Evolutionary conservation across 2,888 invertebrate species (phyloP).

Genomic region (Lasioglossum calceatum): DNA sequence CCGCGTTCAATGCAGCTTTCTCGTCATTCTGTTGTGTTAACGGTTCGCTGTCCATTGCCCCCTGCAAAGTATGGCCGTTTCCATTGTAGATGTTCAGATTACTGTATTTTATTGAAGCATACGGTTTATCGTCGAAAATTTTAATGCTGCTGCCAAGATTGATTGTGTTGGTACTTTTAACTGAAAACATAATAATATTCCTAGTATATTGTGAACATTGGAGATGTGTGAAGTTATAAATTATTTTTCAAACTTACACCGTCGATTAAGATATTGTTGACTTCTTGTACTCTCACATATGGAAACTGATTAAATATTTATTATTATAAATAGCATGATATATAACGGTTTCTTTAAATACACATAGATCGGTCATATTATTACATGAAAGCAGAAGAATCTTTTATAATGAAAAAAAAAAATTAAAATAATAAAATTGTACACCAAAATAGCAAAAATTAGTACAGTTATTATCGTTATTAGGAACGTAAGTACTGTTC

Average conservation of each 20-base stretch:
- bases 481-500: neutral
- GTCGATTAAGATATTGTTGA: neutral
- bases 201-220: no score
- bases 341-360: neutral
- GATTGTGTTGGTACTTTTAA: slow-evolving; percentile 84
- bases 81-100: slow-evolving; percentile 1
- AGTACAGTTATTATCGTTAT: neutral
- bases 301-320: slow-evolving; percentile 11
- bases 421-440: neutral
- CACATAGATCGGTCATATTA: neutral
- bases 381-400: neutral
- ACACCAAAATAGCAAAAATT: neutral
- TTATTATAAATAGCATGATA: neutral
- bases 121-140: slow-evolving; percentile 85
- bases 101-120: slow-evolving; percentile 25
- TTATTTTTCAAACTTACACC: neutral
- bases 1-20: neutral
- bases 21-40: slow-evolving; percentile 9
- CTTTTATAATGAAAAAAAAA: no score
- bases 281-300: slow-evolving; percentile 11
- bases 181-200: slow-evolving; percentile 53
- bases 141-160: slow-evolving; percentile 87
- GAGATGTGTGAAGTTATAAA: neutral
- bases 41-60: slow-evolving; percentile 2
- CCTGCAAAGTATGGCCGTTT: neutral